phyloP scores from a whole-genome alignment of 2,797 vertebrate species.

The Gymnodraco acuticeps region DNA sequence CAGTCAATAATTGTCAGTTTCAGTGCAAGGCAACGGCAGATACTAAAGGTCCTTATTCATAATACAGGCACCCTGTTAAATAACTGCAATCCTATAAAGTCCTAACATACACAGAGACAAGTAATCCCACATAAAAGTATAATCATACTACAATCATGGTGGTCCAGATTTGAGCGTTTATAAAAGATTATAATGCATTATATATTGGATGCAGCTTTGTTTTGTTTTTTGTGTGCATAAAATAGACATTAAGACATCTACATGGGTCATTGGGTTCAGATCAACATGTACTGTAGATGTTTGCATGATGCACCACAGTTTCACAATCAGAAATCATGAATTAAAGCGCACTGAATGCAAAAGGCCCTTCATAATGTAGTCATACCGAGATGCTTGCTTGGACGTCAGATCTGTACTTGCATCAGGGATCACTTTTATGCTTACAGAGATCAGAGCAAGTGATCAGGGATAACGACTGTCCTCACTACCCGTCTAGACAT shows the following conservation, averaged over 20 bases:
- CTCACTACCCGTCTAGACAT: slow-evolving; percentile 55
- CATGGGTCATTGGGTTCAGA: slow-evolving; percentile 4
- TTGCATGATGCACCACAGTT: not conserved
- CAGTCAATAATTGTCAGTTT: slow-evolving; percentile 1
- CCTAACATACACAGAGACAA: slow-evolving; percentile 21
- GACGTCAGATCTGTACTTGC: not conserved
- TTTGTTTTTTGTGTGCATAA: slow-evolving; percentile 12
- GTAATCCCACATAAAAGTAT: slow-evolving; percentile 46
- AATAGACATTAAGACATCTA: slow-evolving; percentile 4
- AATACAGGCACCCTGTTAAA: slow-evolving; percentile 4
- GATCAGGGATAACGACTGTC: slow-evolving; percentile 49
- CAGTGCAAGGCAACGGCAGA: slow-evolving; percentile 5
- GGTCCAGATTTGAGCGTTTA: slow-evolving; percentile 26
- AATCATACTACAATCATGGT: slow-evolving; percentile 27
- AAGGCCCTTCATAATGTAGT: not conserved
- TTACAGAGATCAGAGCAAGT: slow-evolving; percentile 49
- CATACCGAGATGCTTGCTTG: not conserved
- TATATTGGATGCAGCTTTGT: slow-evolving; percentile 2
- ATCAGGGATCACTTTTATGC: slow-evolving; percentile 26
- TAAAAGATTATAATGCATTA: slow-evolving; percentile 26
- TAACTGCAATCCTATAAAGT: slow-evolving; percentile 23
- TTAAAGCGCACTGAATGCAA: not conserved
- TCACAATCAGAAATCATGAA: not conserved
- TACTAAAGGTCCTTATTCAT: slow-evolving; percentile 8
- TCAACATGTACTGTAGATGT: not conserved